These are phyloP conservation scores for Gavia stellata DNA, from an alignment of 2,113 vertebrate genomes.

Conservation along the genomic window DNA sequence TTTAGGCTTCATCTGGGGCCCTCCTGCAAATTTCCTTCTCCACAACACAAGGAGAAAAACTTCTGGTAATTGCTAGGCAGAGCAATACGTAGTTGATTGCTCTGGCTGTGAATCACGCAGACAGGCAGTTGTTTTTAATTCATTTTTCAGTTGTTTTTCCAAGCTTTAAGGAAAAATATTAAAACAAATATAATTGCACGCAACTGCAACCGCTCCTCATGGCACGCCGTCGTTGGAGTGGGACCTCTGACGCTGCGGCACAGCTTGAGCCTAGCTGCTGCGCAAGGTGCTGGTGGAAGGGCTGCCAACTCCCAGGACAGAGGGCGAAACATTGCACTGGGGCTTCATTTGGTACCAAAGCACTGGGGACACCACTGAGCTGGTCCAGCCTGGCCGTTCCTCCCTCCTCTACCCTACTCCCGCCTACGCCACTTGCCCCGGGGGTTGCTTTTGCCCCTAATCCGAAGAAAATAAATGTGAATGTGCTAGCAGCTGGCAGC, in stretches of 20 bases:
- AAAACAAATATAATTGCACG: background rate
- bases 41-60: background rate
- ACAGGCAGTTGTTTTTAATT: background rate
- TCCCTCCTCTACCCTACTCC: background rate
- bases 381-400: background rate
- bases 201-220: background rate
- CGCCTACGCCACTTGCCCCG: background rate
- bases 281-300: background rate
- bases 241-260: fast-evolving
- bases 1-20: background rate
- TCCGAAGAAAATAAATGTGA: background rate
- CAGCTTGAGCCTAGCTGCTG: background rate
- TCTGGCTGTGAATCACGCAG: background rate
- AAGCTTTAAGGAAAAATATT: conserved; percentile 8
- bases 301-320: background rate
- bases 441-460: background rate
- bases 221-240: fast-evolving
- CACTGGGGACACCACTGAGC: background rate
- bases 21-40: background rate
- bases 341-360: background rate
- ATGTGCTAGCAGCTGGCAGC: background rate
- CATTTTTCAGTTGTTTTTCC: background rate
- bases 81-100: background rate
- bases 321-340: fast-evolving
- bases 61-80: background rate